Evolutionary conservation across 2,113 vertebrate genomes (phyloP).

Genomic region (Alouatta palliata): DNA sequence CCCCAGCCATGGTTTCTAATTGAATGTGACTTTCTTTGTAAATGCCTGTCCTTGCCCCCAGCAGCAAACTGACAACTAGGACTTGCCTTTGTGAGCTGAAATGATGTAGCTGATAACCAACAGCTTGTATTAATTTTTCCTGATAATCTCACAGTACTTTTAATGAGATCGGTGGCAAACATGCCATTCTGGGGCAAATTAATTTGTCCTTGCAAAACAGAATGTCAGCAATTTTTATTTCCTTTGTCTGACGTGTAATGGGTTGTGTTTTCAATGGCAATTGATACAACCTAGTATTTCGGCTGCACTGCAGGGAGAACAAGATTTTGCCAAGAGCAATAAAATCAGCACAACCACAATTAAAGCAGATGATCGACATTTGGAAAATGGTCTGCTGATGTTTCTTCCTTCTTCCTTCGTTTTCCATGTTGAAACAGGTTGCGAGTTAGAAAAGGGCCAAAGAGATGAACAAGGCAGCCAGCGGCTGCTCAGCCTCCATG

Average conservation of each 20-base stretch:
- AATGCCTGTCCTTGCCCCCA: slow-evolving; percentile 68
- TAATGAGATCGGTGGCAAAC: slow-evolving; percentile 69
- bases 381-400: slow-evolving; percentile 35
- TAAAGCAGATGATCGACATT: slow-evolving; percentile 31
- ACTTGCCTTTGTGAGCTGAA: slow-evolving; percentile 39
- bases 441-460: slow-evolving; percentile 19
- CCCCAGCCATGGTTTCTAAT: slow-evolving; percentile 59
- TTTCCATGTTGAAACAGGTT: background rate
- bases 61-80: slow-evolving; percentile 70
- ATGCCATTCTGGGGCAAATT: slow-evolving; percentile 72
- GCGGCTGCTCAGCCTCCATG: background rate
- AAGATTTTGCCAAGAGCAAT: slow-evolving; percentile 69
- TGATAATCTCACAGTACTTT: slow-evolving; percentile 69
- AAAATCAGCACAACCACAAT: slow-evolving; percentile 34
- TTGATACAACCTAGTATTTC: slow-evolving; percentile 46
- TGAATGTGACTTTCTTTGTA: slow-evolving; percentile 73
- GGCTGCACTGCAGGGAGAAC: slow-evolving; percentile 36
- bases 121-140: slow-evolving; percentile 74
- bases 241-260: slow-evolving; percentile 59
- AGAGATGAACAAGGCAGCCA: background rate
- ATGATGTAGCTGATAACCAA: slow-evolving; percentile 55
- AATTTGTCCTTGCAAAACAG: slow-evolving; percentile 77
- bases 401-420: background rate
- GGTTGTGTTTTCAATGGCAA: slow-evolving; percentile 71
- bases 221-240: slow-evolving; percentile 78